Percentiles rank a stretch among this genome's conserved stretches.
Conservation (phyloP, 1,140 invertebrate genomes). For the Monochamus saltuarius region DNA sequence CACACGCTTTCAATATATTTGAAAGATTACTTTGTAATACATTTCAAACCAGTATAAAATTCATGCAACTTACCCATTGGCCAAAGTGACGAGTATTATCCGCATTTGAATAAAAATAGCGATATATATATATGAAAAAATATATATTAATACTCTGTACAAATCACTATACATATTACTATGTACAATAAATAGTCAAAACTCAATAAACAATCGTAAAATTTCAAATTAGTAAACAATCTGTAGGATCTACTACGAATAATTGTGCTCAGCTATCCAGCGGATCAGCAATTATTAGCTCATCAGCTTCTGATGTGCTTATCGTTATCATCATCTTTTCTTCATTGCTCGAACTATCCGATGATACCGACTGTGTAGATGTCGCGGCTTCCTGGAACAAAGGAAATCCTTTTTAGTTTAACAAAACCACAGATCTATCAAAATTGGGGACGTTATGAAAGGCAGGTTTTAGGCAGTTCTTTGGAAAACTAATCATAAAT, state of each 20-base stretch:
- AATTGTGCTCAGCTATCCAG: constrained; percentile 44
- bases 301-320: constrained; percentile 50
- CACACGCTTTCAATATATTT: too few relatives aligned
- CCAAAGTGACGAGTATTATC: too few relatives aligned
- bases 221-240: constrained; percentile 6
- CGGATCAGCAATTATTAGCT: constrained; percentile 50
- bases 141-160: constrained; percentile 8
- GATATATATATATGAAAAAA: neutral
- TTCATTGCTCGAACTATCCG: constrained; percentile 62
- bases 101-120: neutral
- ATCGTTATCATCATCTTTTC: constrained; percentile 70
- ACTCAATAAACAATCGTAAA: neutral
- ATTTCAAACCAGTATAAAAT: too few relatives aligned
- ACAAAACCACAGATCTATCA: neutral
- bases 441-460: neutral
- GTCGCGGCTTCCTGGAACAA: constrained; percentile 59
- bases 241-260: constrained; percentile 5
- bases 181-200: constrained; percentile 13
- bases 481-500: too few relatives aligned
- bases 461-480: too few relatives aligned
- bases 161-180: constrained; percentile 2
- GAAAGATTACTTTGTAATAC: too few relatives aligned
- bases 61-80: too few relatives aligned
- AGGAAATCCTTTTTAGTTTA: constrained; percentile 9
- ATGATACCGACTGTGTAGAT: constrained; percentile 62